A percentile compares a stretch with the other conserved stretches of the same genome.
Evolutionary conservation across 2,888 invertebrate genomes (phyloP).

Genomic region (Pinctada fucata): DNA sequence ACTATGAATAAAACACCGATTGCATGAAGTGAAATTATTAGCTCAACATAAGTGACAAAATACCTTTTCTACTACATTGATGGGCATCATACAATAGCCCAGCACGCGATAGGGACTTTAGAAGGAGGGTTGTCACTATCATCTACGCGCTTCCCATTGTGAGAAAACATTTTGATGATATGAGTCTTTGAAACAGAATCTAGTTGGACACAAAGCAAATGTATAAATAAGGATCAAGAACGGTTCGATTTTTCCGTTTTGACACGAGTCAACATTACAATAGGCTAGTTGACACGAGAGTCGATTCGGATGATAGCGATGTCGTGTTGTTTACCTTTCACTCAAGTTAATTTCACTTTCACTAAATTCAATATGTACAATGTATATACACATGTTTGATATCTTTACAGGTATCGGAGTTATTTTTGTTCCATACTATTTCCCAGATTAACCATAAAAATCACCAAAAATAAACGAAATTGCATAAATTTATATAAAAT

Average conservation of each 20-base stretch:
- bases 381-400: too few relatives aligned
- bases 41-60: neutral
- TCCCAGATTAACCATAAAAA: too few relatives aligned
- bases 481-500: too few relatives aligned
- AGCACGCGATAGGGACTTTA: neutral
- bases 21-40: neutral
- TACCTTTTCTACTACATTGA: neutral
- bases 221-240: conserved; percentile 3
- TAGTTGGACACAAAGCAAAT: neutral
- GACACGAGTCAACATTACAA: conserved; percentile 5
- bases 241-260: conserved; percentile 14
- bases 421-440: too few relatives aligned
- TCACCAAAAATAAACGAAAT: too few relatives aligned
- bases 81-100: neutral
- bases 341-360: neutral
- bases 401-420: too few relatives aligned
- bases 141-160: conserved; percentile 1
- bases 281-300: conserved; percentile 11
- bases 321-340: neutral
- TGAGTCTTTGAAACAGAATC: neutral
- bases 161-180: neutral
- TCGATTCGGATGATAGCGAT: neutral
- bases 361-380: too few relatives aligned
- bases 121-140: neutral
- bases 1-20: neutral